Percentiles rank a stretch among this genome's conserved stretches.
Conservation (phyloP, 2,888 invertebrate genomes). For the Eudasyphora cyanicolor region DNA sequence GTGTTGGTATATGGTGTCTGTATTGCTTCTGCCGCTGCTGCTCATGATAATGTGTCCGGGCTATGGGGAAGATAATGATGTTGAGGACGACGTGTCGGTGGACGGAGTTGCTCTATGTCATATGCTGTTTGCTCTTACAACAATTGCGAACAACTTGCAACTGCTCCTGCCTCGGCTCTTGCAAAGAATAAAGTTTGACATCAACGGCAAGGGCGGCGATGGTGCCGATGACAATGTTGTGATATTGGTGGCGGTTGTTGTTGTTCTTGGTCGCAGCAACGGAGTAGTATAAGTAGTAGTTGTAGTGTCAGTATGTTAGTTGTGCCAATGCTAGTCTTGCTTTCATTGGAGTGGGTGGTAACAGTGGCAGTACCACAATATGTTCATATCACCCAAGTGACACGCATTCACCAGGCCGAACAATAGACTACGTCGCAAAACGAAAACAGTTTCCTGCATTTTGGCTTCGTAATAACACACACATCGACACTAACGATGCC, state of each 20-base stretch:
- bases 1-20: neutral
- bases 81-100: neutral
- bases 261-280: neutral
- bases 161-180: neutral
- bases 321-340: neutral
- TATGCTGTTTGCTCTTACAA: constrained; percentile 1
- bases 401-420: constrained; percentile 59
- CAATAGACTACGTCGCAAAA: constrained; percentile 6
- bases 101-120: neutral
- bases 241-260: neutral
- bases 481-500: constrained; percentile 36
- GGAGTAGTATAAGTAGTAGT: neutral
- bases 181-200: neutral
- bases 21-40: neutral
- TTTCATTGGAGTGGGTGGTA: neutral
- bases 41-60: neutral
- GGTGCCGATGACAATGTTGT: neutral
- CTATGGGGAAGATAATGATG: neutral
- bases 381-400: constrained; percentile 46
- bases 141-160: neutral
- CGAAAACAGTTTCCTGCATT: constrained; percentile 21
- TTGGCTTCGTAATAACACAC: neutral
- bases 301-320: neutral
- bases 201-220: neutral
- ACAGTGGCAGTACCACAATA: constrained; percentile 26